Conservation (phyloP, 2,113 vertebrate species). For the Chlamydotis undulata region DNA sequence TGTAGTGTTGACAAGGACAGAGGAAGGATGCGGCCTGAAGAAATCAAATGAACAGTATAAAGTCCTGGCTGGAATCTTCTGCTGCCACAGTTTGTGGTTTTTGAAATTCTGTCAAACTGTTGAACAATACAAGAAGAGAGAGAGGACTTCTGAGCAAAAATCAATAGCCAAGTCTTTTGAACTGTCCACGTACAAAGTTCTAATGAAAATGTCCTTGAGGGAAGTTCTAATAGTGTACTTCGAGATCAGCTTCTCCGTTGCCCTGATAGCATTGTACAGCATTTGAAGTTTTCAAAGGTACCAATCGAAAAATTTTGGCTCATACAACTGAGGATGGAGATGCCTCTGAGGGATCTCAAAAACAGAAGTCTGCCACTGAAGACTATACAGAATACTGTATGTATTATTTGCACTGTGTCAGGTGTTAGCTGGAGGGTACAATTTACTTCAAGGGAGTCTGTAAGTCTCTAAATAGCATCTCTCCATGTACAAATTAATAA, state of each 20-base stretch:
- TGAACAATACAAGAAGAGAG: conserved; percentile 70
- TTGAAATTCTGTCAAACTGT: conserved; percentile 78
- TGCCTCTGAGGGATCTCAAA: conserved; percentile 62
- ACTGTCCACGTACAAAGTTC: conserved; percentile 76
- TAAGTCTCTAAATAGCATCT: conserved; percentile 71
- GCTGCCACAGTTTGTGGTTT: conserved; percentile 62
- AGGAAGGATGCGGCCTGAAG: conserved; percentile 70
- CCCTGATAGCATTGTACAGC: conserved; percentile 38
- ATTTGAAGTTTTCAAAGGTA: conserved; percentile 75
- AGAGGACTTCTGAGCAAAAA: conserved; percentile 77
- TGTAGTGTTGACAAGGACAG: conserved; percentile 79
- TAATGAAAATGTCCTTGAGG: conserved; percentile 77
- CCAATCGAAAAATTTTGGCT: conserved; percentile 59
- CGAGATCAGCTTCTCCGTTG: conserved; percentile 63
- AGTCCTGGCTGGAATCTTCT: conserved; percentile 66
- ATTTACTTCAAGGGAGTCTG: conserved; percentile 73
- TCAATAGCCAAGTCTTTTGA: conserved; percentile 75
- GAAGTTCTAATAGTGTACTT: conserved; percentile 76
- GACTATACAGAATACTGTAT: background rate
- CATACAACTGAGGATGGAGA: conserved; percentile 30
- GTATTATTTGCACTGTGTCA: conserved; percentile 63
- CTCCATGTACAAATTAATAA: conserved; percentile 73
- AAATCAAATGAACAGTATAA: conserved; percentile 74
- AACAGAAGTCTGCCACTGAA: conserved; percentile 44
- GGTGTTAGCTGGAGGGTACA: conserved; percentile 73